Conservation (phyloP, 2,888 invertebrate genomes). For the Netelia fuscicornis region DNA sequence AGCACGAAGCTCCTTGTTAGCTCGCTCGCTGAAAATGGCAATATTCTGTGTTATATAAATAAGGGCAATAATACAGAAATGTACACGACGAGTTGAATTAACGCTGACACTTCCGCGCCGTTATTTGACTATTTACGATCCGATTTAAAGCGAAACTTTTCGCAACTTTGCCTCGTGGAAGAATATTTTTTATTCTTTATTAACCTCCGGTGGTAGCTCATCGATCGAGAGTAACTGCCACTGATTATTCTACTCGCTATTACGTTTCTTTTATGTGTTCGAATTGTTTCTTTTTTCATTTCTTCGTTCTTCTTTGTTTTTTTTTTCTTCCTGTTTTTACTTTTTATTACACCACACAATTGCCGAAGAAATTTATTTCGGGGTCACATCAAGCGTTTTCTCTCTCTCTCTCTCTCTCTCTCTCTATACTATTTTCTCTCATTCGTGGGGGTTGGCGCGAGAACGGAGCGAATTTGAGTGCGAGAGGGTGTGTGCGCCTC, state of each 20-base stretch:
- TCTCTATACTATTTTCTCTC: neutral
- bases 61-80: conserved; percentile 15
- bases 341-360: conserved; percentile 58
- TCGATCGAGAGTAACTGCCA: conserved; percentile 49
- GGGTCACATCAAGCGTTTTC: conserved; percentile 45
- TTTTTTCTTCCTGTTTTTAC: neutral
- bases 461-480: conserved; percentile 27
- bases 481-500: conserved; percentile 43
- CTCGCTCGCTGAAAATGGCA: neutral
- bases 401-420: neutral
- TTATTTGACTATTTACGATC: conserved; percentile 56
- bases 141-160: conserved; percentile 43
- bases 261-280: conserved; percentile 25
- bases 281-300: conserved; percentile 23
- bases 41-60: conserved; percentile 8
- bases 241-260: conserved; percentile 41
- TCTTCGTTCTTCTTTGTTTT: conserved; percentile 25
- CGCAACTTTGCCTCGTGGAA: conserved; percentile 1
- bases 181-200: conserved; percentile 25
- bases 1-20: neutral
- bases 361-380: conserved; percentile 64
- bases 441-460: conserved; percentile 10
- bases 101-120: conserved; percentile 44
- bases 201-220: conserved; percentile 12
- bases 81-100: conserved; percentile 43